Conservation (phyloP, 2,888 invertebrate genomes). For the Clepsis dumicolana region DNA sequence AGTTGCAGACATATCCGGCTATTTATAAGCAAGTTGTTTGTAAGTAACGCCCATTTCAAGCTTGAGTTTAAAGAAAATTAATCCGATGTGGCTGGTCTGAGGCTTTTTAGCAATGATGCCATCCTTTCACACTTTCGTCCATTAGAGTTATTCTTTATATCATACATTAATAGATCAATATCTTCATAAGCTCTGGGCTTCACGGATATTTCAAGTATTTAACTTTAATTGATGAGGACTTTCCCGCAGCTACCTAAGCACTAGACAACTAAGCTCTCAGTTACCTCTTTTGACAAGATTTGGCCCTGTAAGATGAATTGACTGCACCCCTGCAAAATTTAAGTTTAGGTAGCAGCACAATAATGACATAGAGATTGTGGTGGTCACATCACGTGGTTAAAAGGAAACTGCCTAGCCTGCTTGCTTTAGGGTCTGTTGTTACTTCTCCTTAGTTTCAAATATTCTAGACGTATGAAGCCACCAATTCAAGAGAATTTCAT, state of each 20-base stretch:
- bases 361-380: too few species aligned
- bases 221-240: too few species aligned
- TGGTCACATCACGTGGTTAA: neutral
- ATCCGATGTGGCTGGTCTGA: neutral
- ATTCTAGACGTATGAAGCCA: neutral
- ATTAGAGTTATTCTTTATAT: neutral
- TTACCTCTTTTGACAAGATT: too few species aligned
- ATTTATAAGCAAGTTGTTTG: slow-evolving; percentile 47
- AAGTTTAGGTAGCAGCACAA: too few species aligned
- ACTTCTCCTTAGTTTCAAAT: neutral
- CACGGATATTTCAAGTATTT: too few species aligned
- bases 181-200: too few species aligned
- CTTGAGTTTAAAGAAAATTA: neutral
- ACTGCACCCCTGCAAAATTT: too few species aligned
- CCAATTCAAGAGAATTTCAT: neutral
- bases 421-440: neutral
- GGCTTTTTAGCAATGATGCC: neutral
- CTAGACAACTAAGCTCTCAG: too few species aligned
- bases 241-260: too few species aligned
- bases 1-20: slow-evolving; percentile 48
- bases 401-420: neutral
- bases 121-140: neutral
- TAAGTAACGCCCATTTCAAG: slow-evolving; percentile 34
- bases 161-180: too few species aligned
- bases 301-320: too few species aligned